These are phyloP conservation scores for Drosophila lini DNA, from an alignment of 1,140 invertebrate species.

Conservation along the genomic window DNA sequence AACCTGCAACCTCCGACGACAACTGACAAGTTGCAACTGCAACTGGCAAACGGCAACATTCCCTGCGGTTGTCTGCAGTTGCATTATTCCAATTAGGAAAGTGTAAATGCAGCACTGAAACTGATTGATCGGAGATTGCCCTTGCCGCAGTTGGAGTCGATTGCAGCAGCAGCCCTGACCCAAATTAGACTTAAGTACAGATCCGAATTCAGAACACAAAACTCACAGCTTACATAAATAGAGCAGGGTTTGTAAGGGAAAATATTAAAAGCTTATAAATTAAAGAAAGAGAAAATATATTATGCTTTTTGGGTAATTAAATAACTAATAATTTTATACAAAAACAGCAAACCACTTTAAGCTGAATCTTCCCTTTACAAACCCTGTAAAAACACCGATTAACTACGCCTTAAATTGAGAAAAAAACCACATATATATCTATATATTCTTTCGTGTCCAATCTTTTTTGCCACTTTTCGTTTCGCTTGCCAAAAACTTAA, in stretches of 20 bases:
- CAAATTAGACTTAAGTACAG: conserved; percentile 32
- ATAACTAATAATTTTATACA: too few species aligned
- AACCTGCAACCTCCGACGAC: conserved; percentile 14
- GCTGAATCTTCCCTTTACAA: neutral
- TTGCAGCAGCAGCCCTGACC: conserved; percentile 9
- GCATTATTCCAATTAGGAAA: conserved; percentile 47
- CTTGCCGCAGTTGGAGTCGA: conserved; percentile 11
- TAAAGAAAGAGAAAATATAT: too few species aligned
- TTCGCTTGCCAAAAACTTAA: conserved; percentile 60
- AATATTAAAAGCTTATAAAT: too few species aligned
- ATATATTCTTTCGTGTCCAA: conserved; percentile 75
- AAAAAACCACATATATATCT: conserved; percentile 52
- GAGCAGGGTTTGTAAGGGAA: neutral
- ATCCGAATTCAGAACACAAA: conserved; percentile 31
- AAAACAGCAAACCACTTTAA: neutral
- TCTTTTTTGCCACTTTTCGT: conserved; percentile 72
- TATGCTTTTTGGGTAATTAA: too few species aligned
- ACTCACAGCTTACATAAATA: conserved; percentile 29
- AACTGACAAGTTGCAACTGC: conserved; percentile 19
- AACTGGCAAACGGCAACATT: conserved; percentile 13
- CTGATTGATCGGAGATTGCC: conserved; percentile 45
- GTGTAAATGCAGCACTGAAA: conserved; percentile 37
- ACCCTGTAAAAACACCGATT: conserved; percentile 1
- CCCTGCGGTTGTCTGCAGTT: conserved; percentile 36
- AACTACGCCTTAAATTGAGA: conserved; percentile 11